A percentile compares a stretch with the other conserved stretches of the same genome.
Conservation (phyloP, 2,888 invertebrate genomes). For the Hymenopus coronatus region DNA sequence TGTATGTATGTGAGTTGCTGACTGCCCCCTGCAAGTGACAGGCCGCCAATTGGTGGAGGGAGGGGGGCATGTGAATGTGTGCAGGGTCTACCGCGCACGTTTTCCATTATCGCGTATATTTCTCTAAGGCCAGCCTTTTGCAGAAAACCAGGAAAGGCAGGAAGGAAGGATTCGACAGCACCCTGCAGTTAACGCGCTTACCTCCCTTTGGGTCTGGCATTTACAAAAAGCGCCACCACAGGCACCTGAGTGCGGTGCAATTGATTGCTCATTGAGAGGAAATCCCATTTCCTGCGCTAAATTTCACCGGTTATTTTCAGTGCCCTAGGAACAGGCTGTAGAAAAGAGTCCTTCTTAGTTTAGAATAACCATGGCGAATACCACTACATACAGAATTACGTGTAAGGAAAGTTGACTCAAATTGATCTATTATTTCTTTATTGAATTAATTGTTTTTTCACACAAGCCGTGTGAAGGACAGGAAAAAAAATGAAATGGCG, state of each 20-base stretch:
- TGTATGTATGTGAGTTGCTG: neutral
- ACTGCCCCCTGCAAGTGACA: slow-evolving; percentile 7
- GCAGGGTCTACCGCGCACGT: neutral
- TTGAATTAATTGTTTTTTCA: too few species aligned
- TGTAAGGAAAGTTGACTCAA: too few species aligned
- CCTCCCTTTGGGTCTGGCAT: neutral
- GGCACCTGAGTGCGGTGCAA: neutral
- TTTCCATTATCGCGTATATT: slow-evolving; percentile 12
- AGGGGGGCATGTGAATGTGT: neutral
- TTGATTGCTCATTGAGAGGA: neutral
- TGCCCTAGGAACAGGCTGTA: neutral
- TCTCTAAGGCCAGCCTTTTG: neutral
- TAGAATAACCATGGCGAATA: too few species aligned
- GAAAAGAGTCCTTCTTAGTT: too few species aligned
- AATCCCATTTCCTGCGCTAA: neutral
- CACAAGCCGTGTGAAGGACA: too few species aligned
- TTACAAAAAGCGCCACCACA: neutral
- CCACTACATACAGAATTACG: too few species aligned
- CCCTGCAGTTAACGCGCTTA: neutral
- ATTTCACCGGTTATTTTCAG: neutral
- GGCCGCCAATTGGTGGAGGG: neutral
- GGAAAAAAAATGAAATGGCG: too few species aligned
- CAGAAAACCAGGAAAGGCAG: neutral
- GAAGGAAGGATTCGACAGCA: neutral
- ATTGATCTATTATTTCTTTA: too few species aligned